Evolutionary conservation across 1,140 invertebrate genomes (phyloP), one percentile per base, ranked within the genome.

Genomic region (Branchinecta lynchi): DNA sequence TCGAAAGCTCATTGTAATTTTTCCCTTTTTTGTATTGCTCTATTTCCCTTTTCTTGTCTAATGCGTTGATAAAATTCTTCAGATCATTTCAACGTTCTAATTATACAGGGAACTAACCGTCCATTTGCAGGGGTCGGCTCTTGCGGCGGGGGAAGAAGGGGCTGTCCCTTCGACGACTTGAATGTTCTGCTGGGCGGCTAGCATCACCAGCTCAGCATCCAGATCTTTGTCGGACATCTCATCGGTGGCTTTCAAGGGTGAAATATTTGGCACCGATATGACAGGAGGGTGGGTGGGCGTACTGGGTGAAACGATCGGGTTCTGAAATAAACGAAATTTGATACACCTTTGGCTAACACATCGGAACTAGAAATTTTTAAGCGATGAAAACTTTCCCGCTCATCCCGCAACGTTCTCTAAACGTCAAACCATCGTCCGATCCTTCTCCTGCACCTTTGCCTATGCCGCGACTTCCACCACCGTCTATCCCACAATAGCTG

Each of bases 81-180:
- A 1, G 32, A 32, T 32, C 32, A 3, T 32, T 32, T 32, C 32
- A 5, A 32, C 32, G 5, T 32, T 32, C 32, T 32, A 32, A 32
- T 32, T 32, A 32, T 32, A 32, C 1, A 51, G 7, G n/a, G 15
- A 66, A 76, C 82, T 80, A 81, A 89, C 86, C 73, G 81, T 87
- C 87, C 87, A 89, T 77, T 87, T 88, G 7, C 86, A 79, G 15
- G 87, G 87, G 78, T 88, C 86, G n/a, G 86, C 77, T 74, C 81
- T 84, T 12, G 21, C 21, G 7, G 44, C 70, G 66, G 67, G 65
- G 15, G 67, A 45, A 60, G 72, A 60, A 32, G 32, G 32, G 51
- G 17, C 17, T 1, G 12, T 60, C 17, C 12, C 51, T 20, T 60
- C 51, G 12, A 60, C 51, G 12, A 60, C 51, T 32, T 66, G 68